Evolutionary conservation across 2,113 vertebrate genomes (phyloP).

Genomic region (Psilopsiagon aymara): DNA sequence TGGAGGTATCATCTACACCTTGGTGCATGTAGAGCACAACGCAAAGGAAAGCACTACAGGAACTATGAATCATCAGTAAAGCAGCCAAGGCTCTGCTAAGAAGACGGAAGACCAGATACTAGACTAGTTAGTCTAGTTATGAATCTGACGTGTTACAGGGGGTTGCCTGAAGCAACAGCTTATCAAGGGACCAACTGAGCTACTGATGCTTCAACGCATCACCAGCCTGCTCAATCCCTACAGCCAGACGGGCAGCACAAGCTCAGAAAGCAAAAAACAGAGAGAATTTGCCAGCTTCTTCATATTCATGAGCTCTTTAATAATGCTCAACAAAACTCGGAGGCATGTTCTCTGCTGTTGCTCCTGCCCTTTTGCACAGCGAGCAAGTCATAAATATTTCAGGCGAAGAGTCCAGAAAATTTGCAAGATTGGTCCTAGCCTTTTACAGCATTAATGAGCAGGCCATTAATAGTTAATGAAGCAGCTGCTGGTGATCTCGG

Average conservation of each 20-base stretch:
- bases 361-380: conserved; percentile 29
- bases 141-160: neutral
- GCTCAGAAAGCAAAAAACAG: neutral
- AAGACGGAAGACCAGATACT: neutral
- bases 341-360: conserved; percentile 50
- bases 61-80: neutral
- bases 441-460: conserved; percentile 69
- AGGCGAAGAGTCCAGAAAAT: conserved; percentile 49
- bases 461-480: conserved; percentile 68
- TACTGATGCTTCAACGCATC: neutral
- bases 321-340: conserved; percentile 41
- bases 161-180: neutral
- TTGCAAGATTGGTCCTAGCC: conserved; percentile 62
- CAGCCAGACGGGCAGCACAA: neutral
- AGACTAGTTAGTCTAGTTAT: neutral
- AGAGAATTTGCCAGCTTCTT: conserved; percentile 22
- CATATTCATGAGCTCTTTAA: conserved; percentile 60
- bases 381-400: conserved; percentile 64
- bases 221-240: neutral
- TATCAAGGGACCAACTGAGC: neutral
- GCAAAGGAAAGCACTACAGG: neutral
- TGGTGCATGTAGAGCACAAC: neutral
- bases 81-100: neutral
- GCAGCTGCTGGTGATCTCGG: conserved; percentile 63
- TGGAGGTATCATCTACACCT: neutral